Base-by-base conservation (phyloP, 2,113 vertebrate species). In the Aegotheles bennettii region DNA sequence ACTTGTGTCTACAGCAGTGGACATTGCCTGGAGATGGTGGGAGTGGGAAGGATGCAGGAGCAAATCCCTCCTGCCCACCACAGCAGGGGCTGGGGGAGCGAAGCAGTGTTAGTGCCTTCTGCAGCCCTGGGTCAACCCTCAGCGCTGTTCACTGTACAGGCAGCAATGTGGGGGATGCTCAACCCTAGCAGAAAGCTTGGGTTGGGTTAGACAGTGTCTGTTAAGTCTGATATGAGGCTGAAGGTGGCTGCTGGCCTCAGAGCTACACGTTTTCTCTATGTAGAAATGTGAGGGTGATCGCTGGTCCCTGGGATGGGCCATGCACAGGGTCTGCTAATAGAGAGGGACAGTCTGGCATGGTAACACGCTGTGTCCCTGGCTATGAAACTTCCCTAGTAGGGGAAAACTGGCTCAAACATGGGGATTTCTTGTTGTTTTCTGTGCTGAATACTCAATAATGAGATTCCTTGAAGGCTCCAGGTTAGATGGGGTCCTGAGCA, bases 101-200 rank as follows among this genome's bases (percentile, higher is more conserved):
- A 26, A 45, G 54, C 0, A 3, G 38, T 9, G n/a, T n/a, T n/a
- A n/a, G n/a, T n/a, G n/a, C 11, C 23, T 36, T 6, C 56, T 20
- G 17, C 38, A 47, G 50, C 67, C 9, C 23, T 1, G 1, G 14
- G 3, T 10, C 56, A 28, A 21, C 33, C 56, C 11, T 21, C 3
- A 2, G 54, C 3, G 1, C 26, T 5, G 3, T 11, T 29, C 1
- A 2, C 43, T 19, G 15, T 17, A 13, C 13, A 8, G 26, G 40
- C 38, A 68, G 71, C 29, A 18, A 13, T 0, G 1, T 3, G 15
- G 31, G 60, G 36, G 38, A 4, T 26, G 43, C 61, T 50, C 0
- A 0, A 23, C 24, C 31, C 18, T 1, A 16, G 54, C 26, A 17
- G 47, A 25, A 36, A 31, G 36, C 29, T 70, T 35, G 64, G 69